phyloP scores from a whole-genome alignment of 2,797 vertebrate genomes.

The Chromobotia macracanthus region DNA sequence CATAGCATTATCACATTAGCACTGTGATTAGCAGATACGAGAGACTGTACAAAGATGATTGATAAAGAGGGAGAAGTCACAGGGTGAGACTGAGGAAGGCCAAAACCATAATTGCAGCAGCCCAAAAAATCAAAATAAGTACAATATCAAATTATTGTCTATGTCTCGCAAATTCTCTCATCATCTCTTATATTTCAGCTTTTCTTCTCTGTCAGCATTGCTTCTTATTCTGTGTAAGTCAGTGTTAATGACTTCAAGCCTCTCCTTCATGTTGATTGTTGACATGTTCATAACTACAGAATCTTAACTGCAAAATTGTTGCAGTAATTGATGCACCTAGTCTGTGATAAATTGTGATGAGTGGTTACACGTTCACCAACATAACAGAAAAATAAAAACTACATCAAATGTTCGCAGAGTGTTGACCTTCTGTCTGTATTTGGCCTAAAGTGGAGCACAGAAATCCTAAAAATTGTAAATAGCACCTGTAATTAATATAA shows the following conservation, averaged over 20 bases:
- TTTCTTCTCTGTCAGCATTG: too few relatives aligned
- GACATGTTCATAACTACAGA: neutral
- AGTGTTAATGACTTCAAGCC: neutral
- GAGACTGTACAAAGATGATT: constrained; percentile 15
- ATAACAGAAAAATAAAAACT: too few relatives aligned
- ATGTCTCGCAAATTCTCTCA: neutral
- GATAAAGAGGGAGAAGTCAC: neutral
- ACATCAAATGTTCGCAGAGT: neutral
- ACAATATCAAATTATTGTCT: too few relatives aligned
- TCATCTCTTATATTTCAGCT: neutral
- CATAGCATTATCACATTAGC: constrained; percentile 37
- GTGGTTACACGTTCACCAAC: neutral
- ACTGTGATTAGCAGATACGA: constrained; percentile 10
- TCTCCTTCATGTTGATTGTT: neutral
- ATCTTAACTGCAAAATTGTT: too few relatives aligned
- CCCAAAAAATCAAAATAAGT: neutral
- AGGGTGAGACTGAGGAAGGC: neutral
- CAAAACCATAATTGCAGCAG: neutral
- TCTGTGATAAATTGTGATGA: too few relatives aligned
- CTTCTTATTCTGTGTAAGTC: neutral
- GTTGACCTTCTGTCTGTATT: neutral
- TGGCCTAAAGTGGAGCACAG: constrained; percentile 6
- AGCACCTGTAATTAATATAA: constrained; percentile 55
- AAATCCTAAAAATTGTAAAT: constrained; percentile 48
- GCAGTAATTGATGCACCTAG: neutral